These are phyloP conservation scores for Fukomys damarensis DNA, from an alignment of 2,113 vertebrate genomes.

Conservation along the genomic window DNA sequence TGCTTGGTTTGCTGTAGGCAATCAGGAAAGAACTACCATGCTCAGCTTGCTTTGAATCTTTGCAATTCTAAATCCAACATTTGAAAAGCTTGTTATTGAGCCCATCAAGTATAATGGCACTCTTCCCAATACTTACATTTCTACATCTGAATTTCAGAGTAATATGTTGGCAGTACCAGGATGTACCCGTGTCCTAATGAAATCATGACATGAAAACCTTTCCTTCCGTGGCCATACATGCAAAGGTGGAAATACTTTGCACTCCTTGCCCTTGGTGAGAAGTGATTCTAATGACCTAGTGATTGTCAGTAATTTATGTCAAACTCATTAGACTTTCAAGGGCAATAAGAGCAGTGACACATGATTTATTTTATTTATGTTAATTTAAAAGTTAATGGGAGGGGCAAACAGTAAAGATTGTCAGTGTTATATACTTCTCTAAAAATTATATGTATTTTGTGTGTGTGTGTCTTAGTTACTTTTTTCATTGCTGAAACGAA, in stretches of 20 bases:
- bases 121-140: background rate
- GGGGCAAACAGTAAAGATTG: background rate
- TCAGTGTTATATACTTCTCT: background rate
- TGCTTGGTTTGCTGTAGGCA: background rate
- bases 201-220: background rate
- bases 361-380: background rate
- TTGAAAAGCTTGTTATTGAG: background rate
- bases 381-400: constrained; percentile 31
- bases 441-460: background rate
- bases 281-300: constrained; percentile 2
- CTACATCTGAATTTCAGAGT: constrained; percentile 13
- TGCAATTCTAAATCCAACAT: background rate
- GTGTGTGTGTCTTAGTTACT: background rate
- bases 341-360: background rate
- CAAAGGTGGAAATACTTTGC: background rate
- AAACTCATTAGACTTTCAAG: background rate
- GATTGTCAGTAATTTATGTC: background rate
- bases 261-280: background rate
- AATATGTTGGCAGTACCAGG: background rate
- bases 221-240: background rate
- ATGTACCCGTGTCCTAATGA: background rate
- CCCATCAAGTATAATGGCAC: background rate
- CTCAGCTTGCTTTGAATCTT: background rate
- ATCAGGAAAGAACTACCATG: background rate
- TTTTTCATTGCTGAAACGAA: background rate